phyloP scores from a whole-genome alignment of 2,797 vertebrate genomes.

The Vespertilio murinus region DNA sequence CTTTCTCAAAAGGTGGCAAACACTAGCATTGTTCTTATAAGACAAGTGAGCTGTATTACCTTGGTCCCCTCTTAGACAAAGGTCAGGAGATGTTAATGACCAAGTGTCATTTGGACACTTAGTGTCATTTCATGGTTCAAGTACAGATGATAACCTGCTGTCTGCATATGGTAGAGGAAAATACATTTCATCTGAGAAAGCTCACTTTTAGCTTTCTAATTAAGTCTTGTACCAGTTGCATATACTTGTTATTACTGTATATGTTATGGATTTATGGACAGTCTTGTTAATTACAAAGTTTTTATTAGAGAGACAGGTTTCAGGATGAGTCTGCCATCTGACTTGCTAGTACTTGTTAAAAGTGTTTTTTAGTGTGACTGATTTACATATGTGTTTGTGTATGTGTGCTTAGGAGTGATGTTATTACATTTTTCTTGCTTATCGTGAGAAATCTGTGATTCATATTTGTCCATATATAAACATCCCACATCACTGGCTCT shows the following conservation, averaged over 20 bases:
- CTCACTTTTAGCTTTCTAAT: slow-evolving; percentile 63
- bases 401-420: slow-evolving; percentile 17
- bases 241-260: slow-evolving; percentile 51
- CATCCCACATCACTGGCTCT: neutral
- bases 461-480: neutral
- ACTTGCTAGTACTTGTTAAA: slow-evolving; percentile 72
- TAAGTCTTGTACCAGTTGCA: slow-evolving; percentile 21
- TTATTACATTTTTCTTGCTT: slow-evolving; percentile 46
- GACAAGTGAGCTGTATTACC: neutral
- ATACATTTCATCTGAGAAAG: slow-evolving; percentile 52
- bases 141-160: neutral
- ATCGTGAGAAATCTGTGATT: neutral
- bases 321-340: slow-evolving; percentile 57
- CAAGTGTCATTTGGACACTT: neutral
- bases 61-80: neutral
- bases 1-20: neutral
- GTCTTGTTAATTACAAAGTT: slow-evolving; percentile 70
- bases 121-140: neutral
- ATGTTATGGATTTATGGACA: slow-evolving; percentile 50
- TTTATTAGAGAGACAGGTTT: slow-evolving; percentile 77
- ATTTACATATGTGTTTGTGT: slow-evolving; percentile 53
- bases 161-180: neutral
- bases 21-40: neutral
- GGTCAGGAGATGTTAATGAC: neutral
- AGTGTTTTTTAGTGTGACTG: slow-evolving; percentile 60